Conservation (phyloP, 1,140 invertebrate species). For the Matsumurasca onukii region DNA sequence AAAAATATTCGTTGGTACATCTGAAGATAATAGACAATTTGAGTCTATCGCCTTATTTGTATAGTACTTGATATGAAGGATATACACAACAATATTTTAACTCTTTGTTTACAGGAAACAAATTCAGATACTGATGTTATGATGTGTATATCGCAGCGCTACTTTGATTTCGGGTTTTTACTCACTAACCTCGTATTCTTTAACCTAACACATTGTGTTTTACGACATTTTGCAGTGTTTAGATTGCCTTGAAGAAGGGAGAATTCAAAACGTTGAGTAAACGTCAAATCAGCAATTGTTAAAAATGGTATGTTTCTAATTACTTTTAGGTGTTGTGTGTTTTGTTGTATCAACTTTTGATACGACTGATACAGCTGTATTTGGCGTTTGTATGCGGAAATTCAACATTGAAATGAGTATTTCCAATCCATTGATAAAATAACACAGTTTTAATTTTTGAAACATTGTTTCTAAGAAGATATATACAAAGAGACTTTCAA, state of each 20-base stretch:
- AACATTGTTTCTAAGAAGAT: too few species aligned
- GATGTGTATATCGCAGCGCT: neutral
- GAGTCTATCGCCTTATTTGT: too few species aligned
- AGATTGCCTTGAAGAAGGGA: neutral
- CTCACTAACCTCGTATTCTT: neutral
- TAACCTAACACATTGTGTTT: neutral
- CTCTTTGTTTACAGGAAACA: neutral
- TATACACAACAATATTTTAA: neutral
- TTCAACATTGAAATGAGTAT: too few species aligned
- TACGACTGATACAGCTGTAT: too few species aligned
- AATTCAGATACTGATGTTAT: neutral
- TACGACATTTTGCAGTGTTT: neutral
- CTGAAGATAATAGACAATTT: too few species aligned
- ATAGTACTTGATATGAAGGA: neutral
- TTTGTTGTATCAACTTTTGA: too few species aligned
- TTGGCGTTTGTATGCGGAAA: too few species aligned
- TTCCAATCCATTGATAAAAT: too few species aligned
- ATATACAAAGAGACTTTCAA: too few species aligned
- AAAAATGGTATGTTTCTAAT: neutral
- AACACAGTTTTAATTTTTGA: too few species aligned
- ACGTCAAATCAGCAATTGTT: neutral
- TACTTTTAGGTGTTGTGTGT: too few species aligned
- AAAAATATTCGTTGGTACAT: too few species aligned
- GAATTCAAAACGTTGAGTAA: slow-evolving; percentile 7
- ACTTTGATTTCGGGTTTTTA: neutral